Evolutionary conservation across 2,888 invertebrate genomes (phyloP).

Genomic region (Cerceris ruficornis): DNA sequence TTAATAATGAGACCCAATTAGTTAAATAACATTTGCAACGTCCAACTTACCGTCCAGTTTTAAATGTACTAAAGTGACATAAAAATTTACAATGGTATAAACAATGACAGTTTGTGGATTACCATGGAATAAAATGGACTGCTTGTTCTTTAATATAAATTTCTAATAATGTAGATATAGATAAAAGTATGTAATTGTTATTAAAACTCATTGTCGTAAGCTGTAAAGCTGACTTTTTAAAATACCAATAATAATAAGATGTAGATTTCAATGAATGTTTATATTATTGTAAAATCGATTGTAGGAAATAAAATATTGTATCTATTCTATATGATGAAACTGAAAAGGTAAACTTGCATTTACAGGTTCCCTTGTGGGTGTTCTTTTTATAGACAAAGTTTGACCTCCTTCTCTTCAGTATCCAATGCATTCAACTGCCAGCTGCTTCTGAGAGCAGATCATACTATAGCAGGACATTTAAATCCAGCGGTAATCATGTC

Average conservation of each 20-base stretch:
- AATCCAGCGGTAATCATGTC: slow-evolving; percentile 65
- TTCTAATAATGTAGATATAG: no score
- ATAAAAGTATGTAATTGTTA: no score
- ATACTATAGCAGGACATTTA: slow-evolving; percentile 55
- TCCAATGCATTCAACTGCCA: slow-evolving; percentile 68
- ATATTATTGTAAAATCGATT: neutral
- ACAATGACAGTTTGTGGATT: no score
- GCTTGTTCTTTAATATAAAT: no score
- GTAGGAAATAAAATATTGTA: slow-evolving; percentile 48
- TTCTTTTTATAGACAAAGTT: slow-evolving; percentile 80
- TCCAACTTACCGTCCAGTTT: neutral
- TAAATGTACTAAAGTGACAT: neutral
- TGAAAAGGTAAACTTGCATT: slow-evolving; percentile 59
- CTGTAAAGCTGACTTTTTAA: neutral
- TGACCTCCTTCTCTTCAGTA: slow-evolving; percentile 75
- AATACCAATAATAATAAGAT: neutral
- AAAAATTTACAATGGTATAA: neutral
- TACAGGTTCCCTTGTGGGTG: slow-evolving; percentile 68
- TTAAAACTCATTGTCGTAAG: neutral
- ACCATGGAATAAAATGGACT: no score
- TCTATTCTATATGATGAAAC: slow-evolving; percentile 56
- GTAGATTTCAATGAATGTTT: neutral
- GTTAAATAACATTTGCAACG: no score
- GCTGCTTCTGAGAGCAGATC: slow-evolving; percentile 66
- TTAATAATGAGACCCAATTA: no score